A percentile compares a stretch with the other conserved stretches of the same genome.
Evolutionary conservation across 2,113 vertebrate species (phyloP).

Genomic region (Micronisus gabar): DNA sequence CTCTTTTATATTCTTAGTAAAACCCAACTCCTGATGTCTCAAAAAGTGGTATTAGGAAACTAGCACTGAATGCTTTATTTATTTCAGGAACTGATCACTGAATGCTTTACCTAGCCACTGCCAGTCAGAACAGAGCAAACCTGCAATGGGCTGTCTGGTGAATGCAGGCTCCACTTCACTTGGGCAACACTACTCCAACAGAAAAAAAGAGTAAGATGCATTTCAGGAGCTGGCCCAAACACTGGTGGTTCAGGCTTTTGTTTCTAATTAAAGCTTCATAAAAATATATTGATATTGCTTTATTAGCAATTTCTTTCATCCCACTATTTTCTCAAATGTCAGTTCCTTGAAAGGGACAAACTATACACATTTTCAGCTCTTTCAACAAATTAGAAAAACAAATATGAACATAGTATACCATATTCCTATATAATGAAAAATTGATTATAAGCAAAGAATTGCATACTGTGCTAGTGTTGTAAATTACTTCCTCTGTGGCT

Average conservation of each 20-base stretch:
- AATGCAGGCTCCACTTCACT: neutral
- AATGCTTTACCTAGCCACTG: neutral
- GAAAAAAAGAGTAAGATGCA: neutral
- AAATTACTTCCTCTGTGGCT: conserved; percentile 77
- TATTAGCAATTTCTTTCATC: neutral
- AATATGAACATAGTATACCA: conserved; percentile 54
- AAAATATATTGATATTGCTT: conserved; percentile 31
- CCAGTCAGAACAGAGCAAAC: neutral
- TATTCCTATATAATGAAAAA: conserved; percentile 69
- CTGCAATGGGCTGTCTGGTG: too few relatives aligned
- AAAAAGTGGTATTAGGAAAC: neutral
- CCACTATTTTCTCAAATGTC: conserved; percentile 51
- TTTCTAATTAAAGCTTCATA: conserved; percentile 12
- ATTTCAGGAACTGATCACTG: neutral
- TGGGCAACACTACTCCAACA: neutral
- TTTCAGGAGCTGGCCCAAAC: neutral
- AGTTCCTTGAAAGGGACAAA: conserved; percentile 33
- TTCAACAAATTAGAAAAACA: conserved; percentile 53
- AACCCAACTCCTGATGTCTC: neutral
- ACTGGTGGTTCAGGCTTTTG: neutral
- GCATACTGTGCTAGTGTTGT: conserved; percentile 60
- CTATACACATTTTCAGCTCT: conserved; percentile 16
- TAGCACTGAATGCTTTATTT: neutral
- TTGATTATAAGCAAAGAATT: conserved; percentile 68
- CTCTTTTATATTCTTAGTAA: neutral